Percentiles rank a stretch among this genome's conserved stretches.
Evolutionary conservation across 2,113 vertebrate species (phyloP).

Genomic region (Scomber colias): DNA sequence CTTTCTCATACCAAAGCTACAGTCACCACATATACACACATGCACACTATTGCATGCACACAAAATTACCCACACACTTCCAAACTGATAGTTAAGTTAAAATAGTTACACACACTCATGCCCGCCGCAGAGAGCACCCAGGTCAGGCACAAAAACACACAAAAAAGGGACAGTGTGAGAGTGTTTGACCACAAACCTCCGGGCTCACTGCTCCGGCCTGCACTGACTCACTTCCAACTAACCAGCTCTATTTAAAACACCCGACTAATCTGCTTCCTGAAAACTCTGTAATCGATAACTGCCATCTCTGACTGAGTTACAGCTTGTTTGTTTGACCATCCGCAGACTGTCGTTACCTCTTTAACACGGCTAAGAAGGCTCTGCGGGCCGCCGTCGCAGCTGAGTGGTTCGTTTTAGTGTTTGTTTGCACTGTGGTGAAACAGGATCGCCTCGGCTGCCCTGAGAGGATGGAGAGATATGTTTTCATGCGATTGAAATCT

Average conservation of each 20-base stretch:
- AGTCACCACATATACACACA: slow-evolving; percentile 38
- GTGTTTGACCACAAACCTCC: slow-evolving; percentile 69
- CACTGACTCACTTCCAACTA: slow-evolving; percentile 73
- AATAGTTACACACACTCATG: slow-evolving; percentile 64
- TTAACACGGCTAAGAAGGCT: slow-evolving; percentile 31
- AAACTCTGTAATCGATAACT: slow-evolving; percentile 54
- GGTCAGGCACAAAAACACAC: slow-evolving; percentile 65
- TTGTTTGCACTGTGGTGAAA: slow-evolving; percentile 71
- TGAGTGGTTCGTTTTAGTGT: slow-evolving; percentile 55
- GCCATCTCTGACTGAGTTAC: slow-evolving; percentile 44
- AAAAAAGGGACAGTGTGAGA: slow-evolving; percentile 62
- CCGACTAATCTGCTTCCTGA: slow-evolving; percentile 4
- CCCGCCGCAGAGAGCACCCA: slow-evolving; percentile 48
- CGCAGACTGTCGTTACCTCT: slow-evolving; percentile 49
- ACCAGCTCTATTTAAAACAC: slow-evolving; percentile 64
- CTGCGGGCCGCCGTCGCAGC: slow-evolving; percentile 35
- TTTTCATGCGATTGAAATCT: slow-evolving; percentile 50
- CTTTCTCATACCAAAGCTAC: slow-evolving; percentile 57
- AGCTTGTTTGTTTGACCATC: slow-evolving; percentile 62
- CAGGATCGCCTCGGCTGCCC: slow-evolving; percentile 37
- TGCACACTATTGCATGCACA: slow-evolving; percentile 9
- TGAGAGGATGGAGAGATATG: slow-evolving; percentile 50
- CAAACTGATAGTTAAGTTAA: slow-evolving; percentile 78
- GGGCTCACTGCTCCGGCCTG: slow-evolving; percentile 33
- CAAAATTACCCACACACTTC: slow-evolving; percentile 57